These are phyloP conservation scores for Astropecten irregularis DNA, from an alignment of 53 echinoderm and acorn worm species.

Conservation along the genomic window DNA sequence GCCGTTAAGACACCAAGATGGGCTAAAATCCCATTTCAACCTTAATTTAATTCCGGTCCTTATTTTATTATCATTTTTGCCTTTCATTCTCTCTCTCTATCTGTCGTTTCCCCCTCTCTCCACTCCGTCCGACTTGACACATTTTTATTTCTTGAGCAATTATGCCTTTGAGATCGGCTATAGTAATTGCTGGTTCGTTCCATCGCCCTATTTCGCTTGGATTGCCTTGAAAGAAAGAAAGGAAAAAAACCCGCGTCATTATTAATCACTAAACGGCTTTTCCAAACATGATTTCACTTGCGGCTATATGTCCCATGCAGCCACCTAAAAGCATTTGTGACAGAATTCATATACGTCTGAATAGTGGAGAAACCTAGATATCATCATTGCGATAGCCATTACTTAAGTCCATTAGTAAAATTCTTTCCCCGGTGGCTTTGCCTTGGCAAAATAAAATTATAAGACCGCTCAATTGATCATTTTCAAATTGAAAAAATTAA, in stretches of 20 bases:
- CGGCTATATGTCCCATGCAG: neutral
- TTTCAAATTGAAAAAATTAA: too few relatives aligned
- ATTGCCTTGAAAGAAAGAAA: neutral
- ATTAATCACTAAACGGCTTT: constrained; percentile 23
- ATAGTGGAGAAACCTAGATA: too few relatives aligned
- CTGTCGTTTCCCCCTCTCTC: too few relatives aligned
- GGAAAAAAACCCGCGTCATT: neutral
- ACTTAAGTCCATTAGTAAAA: too few relatives aligned
- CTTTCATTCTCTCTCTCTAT: too few relatives aligned
- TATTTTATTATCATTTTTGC: too few relatives aligned
- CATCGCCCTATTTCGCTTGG: constrained; percentile 19
- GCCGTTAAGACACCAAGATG: constrained; percentile 28
- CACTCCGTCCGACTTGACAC: neutral
- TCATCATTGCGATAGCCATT: too few relatives aligned
- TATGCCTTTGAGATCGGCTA: neutral
- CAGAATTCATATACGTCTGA: too few relatives aligned
- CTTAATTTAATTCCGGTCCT: constrained; percentile 20
- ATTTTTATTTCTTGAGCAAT: constrained; percentile 36
- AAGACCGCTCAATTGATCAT: too few relatives aligned
- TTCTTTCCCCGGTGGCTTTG: too few relatives aligned
- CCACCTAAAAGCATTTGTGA: neutral
- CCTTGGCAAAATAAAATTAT: too few relatives aligned
- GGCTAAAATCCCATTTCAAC: constrained; percentile 38
- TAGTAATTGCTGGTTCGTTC: constrained; percentile 22
- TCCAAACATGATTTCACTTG: constrained; percentile 3